A percentile compares a stretch with the other conserved stretches of the same genome.
These are phyloP conservation scores for Spongilla lacustris DNA, from an alignment of 37 sponge, comb jelly and placozoan species.

Conservation along the genomic window DNA sequence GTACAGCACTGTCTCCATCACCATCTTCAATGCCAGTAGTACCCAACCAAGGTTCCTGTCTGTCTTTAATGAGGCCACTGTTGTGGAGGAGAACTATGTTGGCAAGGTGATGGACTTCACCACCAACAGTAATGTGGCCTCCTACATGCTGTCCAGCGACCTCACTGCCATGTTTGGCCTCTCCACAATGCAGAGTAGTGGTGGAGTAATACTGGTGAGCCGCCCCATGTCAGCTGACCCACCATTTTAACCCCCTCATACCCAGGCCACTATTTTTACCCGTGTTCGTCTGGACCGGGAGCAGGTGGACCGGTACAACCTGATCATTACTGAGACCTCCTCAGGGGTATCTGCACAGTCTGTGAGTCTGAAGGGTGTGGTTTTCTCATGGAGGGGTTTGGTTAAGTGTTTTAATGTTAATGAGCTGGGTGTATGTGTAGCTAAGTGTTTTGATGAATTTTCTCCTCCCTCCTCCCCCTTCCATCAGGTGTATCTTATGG, in stretches of 20 bases:
- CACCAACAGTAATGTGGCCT: not conserved
- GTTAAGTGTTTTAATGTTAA: not conserved
- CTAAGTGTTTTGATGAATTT: not conserved
- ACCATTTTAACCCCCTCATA: not conserved
- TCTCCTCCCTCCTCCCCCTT: not conserved
- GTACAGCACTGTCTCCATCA: not conserved
- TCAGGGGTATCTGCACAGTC: not conserved
- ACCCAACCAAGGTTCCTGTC: not conserved
- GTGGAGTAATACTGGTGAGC: not conserved
- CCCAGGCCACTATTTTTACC: not conserved
- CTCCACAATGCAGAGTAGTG: no score
- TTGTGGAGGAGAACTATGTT: not conserved
- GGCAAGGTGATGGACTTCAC: not conserved
- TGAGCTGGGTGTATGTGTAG: no score
- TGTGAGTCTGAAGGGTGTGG: not conserved
- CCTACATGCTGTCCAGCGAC: not conserved
- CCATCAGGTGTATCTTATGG: slow-evolving; percentile 24
- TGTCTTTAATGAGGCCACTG: not conserved
- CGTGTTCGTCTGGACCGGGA: not conserved
- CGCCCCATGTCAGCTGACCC: not conserved
- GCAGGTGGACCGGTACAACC: not conserved
- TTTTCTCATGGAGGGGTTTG: not conserved
- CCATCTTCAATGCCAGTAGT: not conserved
- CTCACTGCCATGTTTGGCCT: not conserved
- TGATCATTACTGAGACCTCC: not conserved